Evolutionary conservation across 2,888 invertebrate species (phyloP).

Genomic region (Gortyna flavago): DNA sequence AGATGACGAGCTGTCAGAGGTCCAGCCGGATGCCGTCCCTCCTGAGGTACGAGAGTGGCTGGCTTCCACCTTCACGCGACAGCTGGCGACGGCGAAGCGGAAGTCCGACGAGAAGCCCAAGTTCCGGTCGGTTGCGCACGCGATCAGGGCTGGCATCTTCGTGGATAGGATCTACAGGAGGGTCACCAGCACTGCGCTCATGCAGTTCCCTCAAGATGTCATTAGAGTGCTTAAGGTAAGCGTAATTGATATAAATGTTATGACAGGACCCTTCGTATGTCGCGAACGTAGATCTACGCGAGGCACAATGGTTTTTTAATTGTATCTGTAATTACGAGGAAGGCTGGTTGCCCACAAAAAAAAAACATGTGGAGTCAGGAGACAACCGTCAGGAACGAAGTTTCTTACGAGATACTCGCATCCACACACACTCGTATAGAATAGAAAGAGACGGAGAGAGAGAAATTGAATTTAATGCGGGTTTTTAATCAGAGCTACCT

Average conservation of each 20-base stretch:
- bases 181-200: conserved; percentile 93
- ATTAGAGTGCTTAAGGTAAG: conserved; percentile 95
- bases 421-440: not conserved
- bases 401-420: not conserved
- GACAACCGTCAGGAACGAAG: not conserved
- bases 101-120: conserved; percentile 95
- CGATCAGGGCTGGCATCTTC: conserved; percentile 98
- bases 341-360: too few relatives aligned
- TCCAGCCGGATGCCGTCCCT: conserved; percentile 98
- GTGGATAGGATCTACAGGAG: conserved; percentile 98
- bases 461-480: not conserved
- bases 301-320: too few relatives aligned
- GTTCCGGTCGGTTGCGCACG: conserved; percentile 98
- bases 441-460: not conserved
- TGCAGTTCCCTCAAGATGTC: conserved; percentile 97
- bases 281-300: too few relatives aligned
- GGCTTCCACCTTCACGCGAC: conserved; percentile 98
- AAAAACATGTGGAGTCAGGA: not conserved
- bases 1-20: conserved; percentile 98
- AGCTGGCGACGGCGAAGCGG: conserved; percentile 94
- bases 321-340: too few relatives aligned
- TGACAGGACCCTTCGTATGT: too few relatives aligned
- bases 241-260: not conserved
- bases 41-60: conserved; percentile 99
- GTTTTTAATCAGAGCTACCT: not conserved